phyloP scores from a whole-genome alignment of 2,113 vertebrate genomes.

The Strix uralensis region DNA sequence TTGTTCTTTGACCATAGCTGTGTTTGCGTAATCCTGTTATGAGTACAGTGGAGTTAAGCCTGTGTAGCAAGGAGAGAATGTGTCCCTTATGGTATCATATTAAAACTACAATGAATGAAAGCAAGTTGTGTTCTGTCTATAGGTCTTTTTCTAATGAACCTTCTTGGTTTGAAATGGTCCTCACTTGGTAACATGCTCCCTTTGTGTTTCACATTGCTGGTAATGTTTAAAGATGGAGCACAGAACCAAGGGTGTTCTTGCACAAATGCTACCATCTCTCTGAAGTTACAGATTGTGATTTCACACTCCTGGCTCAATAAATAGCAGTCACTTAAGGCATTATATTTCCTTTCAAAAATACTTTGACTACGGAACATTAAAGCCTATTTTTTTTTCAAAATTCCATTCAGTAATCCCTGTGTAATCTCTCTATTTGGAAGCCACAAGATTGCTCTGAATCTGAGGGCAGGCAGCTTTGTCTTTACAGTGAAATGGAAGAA shows the following conservation, averaged over 20 bases:
- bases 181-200: background rate
- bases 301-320: background rate
- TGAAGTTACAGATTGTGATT: background rate
- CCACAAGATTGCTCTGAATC: background rate
- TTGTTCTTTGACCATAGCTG: background rate
- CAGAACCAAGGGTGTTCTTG: background rate
- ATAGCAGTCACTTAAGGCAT: background rate
- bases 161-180: background rate
- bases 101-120: background rate
- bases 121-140: background rate
- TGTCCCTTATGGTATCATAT: background rate
- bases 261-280: background rate
- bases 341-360: background rate
- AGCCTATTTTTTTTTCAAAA: slow-evolving; percentile 4
- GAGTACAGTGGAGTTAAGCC: background rate
- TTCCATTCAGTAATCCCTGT: slow-evolving; percentile 10
- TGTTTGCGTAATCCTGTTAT: background rate
- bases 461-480: background rate
- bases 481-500: background rate
- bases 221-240: background rate
- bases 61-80: background rate
- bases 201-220: background rate
- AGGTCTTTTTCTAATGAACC: background rate
- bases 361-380: background rate
- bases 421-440: background rate